A percentile compares a stretch with the other conserved stretches of the same genome.
phyloP scores from a whole-genome alignment of 1,140 invertebrate genomes.

The Drosophila nebulosa region DNA sequence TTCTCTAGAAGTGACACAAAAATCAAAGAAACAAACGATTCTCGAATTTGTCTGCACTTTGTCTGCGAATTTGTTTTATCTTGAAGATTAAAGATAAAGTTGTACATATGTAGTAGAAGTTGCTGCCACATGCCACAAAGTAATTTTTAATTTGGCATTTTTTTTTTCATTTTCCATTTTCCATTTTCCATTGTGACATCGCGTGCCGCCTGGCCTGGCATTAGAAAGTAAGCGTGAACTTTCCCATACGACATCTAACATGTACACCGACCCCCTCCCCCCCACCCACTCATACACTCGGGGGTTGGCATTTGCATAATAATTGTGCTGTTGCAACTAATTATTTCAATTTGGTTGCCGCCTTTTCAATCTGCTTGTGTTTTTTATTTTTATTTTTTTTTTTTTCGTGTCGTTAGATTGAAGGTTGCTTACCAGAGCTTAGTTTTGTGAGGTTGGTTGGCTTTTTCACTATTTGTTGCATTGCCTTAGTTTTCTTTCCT shows the following conservation, averaged over 20 bases:
- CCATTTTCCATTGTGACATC: constrained; percentile 26
- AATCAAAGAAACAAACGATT: too few relatives aligned
- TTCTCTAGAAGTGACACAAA: too few relatives aligned
- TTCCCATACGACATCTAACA: constrained; percentile 41
- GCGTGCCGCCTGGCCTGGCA: constrained; percentile 43
- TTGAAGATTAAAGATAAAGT: too few relatives aligned
- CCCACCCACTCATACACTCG: constrained; percentile 1
- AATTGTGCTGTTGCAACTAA: constrained; percentile 44
- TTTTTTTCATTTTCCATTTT: background rate
- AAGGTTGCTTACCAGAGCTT: too few relatives aligned
- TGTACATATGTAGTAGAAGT: too few relatives aligned
- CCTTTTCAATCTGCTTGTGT: constrained; percentile 32
- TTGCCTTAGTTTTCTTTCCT: constrained; percentile 5
- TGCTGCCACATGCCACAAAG: background rate
- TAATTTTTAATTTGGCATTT: too few relatives aligned
- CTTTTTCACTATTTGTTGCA: constrained; percentile 1
- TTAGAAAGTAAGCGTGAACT: constrained; percentile 66
- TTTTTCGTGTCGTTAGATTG: constrained; percentile 15
- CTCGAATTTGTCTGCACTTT: too few relatives aligned
- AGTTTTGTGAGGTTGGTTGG: constrained; percentile 40
- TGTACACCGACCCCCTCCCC: background rate
- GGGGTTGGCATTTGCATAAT: constrained; percentile 45
- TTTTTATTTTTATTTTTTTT: background rate
- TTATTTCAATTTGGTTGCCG: constrained; percentile 40
- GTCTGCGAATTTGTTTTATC: too few relatives aligned